Evolutionary conservation across 2,797 vertebrate genomes (phyloP).

Genomic region (Hypotaenidia okinawae): DNA sequence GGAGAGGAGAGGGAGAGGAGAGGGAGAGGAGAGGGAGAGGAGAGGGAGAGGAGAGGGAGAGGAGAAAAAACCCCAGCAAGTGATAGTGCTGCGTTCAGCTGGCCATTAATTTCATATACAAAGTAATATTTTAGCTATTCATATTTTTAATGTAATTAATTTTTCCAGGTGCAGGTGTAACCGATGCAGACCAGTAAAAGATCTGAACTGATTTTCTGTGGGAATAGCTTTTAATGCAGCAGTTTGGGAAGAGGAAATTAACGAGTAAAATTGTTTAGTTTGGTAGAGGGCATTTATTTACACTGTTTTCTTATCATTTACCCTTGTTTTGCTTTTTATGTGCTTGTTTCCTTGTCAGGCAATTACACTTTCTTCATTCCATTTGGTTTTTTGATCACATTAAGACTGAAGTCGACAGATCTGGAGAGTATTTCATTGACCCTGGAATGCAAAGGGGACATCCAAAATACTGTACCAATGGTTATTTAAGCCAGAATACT

Average conservation of each 20-base stretch:
- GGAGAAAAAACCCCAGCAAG: neutral
- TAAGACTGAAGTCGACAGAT: constrained; percentile 63
- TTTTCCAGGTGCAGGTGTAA: neutral
- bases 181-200: neutral
- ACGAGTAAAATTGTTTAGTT: neutral
- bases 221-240: neutral
- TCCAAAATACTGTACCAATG: neutral
- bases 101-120: neutral
- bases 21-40: no score
- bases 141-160: neutral
- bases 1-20: no score
- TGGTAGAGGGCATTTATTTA: constrained; percentile 4
- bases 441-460: constrained; percentile 47
- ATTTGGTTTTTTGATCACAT: constrained; percentile 36
- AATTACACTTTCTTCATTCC: constrained; percentile 30
- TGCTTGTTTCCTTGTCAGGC: neutral
- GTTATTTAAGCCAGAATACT: neutral
- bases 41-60: no score
- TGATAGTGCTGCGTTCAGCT: neutral
- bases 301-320: neutral
- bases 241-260: neutral
- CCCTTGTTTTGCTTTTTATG: neutral
- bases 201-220: neutral
- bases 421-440: constrained; percentile 57
- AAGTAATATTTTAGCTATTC: neutral